Conservation (phyloP, 2,888 invertebrate species). For the Andrena dorsata region DNA sequence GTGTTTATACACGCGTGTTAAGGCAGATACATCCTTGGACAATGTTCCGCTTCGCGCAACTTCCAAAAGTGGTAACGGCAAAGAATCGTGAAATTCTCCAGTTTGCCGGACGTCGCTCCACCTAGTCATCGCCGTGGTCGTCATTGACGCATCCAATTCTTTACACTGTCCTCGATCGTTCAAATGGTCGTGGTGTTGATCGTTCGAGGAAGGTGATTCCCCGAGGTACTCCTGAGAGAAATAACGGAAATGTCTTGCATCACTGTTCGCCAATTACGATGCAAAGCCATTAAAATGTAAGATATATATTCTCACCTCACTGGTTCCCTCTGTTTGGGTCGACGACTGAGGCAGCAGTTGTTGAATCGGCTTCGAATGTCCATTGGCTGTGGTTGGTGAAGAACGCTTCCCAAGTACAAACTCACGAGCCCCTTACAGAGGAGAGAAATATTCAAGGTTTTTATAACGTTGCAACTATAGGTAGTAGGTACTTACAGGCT, state of each 20-base stretch:
- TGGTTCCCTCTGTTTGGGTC: no score
- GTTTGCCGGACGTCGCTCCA: conserved; percentile 76
- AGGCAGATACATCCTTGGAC: background rate
- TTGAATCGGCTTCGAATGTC: no score
- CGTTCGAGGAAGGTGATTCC: background rate
- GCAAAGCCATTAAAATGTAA: no score
- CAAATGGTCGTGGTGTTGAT: background rate
- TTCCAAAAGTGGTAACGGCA: conserved; percentile 78
- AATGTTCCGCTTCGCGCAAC: background rate
- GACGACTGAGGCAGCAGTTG: no score
- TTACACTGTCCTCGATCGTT: background rate
- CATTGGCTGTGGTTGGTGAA: no score
- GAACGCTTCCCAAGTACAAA: no score
- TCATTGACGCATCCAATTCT: background rate
- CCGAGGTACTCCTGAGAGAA: conserved; percentile 8
- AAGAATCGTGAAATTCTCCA: conserved; percentile 84
- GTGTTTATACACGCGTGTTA: background rate
- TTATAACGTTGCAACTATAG: no score
- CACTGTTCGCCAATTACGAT: no score
- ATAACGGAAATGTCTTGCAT: no score
- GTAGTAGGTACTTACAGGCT: conserved; percentile 16
- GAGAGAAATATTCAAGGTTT: background rate
- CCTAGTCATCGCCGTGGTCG: no score
- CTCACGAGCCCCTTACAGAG: background rate
- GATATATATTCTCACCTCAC: no score